A percentile compares a stretch with the other conserved stretches of the same genome.
phyloP scores from a whole-genome alignment of 2,113 vertebrate species.

The Puntigrus tetrazona region DNA sequence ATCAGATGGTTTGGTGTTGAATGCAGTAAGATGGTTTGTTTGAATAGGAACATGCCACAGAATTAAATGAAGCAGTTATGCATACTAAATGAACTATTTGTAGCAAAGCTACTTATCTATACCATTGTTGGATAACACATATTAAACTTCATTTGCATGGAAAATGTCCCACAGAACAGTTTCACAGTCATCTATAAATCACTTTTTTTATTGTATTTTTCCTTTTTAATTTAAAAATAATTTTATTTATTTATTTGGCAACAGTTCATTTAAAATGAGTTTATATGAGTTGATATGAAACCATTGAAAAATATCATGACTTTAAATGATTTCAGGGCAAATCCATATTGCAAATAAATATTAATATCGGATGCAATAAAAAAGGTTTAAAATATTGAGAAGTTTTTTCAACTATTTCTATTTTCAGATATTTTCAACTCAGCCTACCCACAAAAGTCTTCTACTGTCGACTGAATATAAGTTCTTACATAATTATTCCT shows the following conservation, averaged over 20 bases:
- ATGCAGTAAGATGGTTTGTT: not conserved
- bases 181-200: not conserved
- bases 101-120: not conserved
- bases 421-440: too few relatives aligned
- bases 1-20: slow-evolving; percentile 6
- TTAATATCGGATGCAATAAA: not conserved
- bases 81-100: not conserved
- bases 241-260: not conserved
- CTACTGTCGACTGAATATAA: not conserved
- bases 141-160: not conserved
- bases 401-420: too few relatives aligned
- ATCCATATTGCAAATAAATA: not conserved
- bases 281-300: not conserved
- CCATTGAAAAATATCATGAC: not conserved
- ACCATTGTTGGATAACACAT: not conserved
- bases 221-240: too few relatives aligned
- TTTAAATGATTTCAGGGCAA: not conserved
- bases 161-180: not conserved
- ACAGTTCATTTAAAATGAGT: not conserved
- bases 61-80: not conserved
- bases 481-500: not conserved
- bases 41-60: not conserved
- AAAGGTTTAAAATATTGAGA: not conserved
- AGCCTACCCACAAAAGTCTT: too few relatives aligned
- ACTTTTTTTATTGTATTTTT: not conserved